A percentile compares a stretch with the other conserved stretches of the same genome.
Conservation (phyloP, 2,888 invertebrate species). For the Auanema freiburgensis region DNA sequence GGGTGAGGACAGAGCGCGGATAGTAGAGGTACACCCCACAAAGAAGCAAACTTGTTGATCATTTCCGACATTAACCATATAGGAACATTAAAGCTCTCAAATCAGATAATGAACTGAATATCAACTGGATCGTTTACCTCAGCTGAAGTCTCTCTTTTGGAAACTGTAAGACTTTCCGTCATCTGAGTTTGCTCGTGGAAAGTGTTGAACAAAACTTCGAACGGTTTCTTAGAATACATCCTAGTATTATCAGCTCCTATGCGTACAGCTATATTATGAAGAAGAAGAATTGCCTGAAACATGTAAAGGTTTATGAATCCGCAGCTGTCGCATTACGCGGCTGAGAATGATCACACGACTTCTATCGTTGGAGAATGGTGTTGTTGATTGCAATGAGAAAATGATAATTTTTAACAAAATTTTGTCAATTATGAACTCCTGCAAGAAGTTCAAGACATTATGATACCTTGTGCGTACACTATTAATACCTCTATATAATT, state of each 20-base stretch:
- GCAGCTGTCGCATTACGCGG: too few species aligned
- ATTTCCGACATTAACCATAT: constrained; percentile 35
- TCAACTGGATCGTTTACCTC: constrained; percentile 2
- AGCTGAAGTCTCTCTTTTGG: constrained; percentile 2
- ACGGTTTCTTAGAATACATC: constrained; percentile 45
- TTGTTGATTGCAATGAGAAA: constrained; percentile 23
- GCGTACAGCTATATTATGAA: constrained; percentile 69
- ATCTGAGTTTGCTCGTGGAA: constrained; percentile 30
- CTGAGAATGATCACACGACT: constrained; percentile 33
- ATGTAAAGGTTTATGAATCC: too few species aligned
- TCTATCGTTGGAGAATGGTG: constrained; percentile 31
- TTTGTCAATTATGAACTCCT: constrained; percentile 83
- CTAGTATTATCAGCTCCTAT: constrained; percentile 69
- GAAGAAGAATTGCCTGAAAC: constrained; percentile 22
- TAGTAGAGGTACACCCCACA: constrained; percentile 48
- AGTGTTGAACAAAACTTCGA: constrained; percentile 52
- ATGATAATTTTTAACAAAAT: constrained; percentile 72
- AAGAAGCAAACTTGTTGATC: constrained; percentile 36
- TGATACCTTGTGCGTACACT: neutral
- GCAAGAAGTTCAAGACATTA: constrained; percentile 61
- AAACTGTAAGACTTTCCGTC: neutral
- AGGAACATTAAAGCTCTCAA: constrained; percentile 27
- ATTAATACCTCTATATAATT: constrained; percentile 77
- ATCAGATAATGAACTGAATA: neutral
- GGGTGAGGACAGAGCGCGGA: constrained; percentile 44